Percentiles rank a stretch among this genome's conserved stretches.
phyloP scores from a whole-genome alignment of 2,113 vertebrate species.

The Pipa parva region DNA sequence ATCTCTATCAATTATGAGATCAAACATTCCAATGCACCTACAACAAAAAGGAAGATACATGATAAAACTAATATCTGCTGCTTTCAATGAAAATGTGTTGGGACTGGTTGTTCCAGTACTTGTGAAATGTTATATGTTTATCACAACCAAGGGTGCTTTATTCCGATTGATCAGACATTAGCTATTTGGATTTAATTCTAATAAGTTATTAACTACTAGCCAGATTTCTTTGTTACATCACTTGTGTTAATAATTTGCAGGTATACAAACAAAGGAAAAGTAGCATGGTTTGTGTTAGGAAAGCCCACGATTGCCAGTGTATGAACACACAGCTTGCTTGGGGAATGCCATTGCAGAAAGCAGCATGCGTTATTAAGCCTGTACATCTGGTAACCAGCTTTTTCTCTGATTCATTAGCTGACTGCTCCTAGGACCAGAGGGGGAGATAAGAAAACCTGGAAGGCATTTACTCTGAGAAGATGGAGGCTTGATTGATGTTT shows the following conservation, averaged over 20 bases:
- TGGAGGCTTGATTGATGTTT: slow-evolving; percentile 56
- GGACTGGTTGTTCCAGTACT: too few relatives aligned
- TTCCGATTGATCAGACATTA: too few relatives aligned
- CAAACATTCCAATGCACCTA: too few relatives aligned
- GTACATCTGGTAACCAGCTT: slow-evolving; percentile 89
- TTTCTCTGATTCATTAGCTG: slow-evolving; percentile 87
- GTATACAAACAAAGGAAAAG: slow-evolving; percentile 45
- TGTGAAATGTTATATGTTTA: too few relatives aligned
- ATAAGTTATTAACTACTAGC: too few relatives aligned
- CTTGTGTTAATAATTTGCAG: not conserved
- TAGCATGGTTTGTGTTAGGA: slow-evolving; percentile 21
- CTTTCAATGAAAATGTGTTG: too few relatives aligned
- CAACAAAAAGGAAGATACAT: too few relatives aligned
- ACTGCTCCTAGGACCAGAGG: slow-evolving; percentile 70
- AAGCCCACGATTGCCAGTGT: slow-evolving; percentile 53
- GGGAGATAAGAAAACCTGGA: slow-evolving; percentile 54
- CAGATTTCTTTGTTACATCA: not conserved
- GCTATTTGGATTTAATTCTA: too few relatives aligned
- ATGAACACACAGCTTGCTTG: slow-evolving; percentile 60
- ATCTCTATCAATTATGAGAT: too few relatives aligned
- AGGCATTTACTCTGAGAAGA: slow-evolving; percentile 62
- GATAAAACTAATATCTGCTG: too few relatives aligned
- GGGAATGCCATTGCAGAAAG: slow-evolving; percentile 74
- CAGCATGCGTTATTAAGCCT: slow-evolving; percentile 72
- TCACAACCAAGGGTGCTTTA: too few relatives aligned